Evolutionary conservation across 2,888 invertebrate species (phyloP).

Genomic region (Trichogramma evanescens): DNA sequence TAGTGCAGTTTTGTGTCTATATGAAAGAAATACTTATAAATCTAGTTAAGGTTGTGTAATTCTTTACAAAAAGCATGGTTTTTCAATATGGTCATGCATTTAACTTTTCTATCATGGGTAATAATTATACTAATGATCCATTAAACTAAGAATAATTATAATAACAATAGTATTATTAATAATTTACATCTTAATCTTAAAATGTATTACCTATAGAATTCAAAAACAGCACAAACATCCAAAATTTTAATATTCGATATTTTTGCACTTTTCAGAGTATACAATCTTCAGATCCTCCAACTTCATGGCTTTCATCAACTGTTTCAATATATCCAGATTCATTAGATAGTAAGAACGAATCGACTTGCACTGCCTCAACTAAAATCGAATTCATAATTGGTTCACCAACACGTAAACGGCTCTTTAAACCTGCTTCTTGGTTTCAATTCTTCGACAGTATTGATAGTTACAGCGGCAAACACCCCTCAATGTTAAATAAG

Average conservation of each 20-base stretch:
- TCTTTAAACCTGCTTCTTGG: constrained; percentile 48
- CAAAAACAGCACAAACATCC: background rate
- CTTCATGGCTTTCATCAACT: constrained; percentile 42
- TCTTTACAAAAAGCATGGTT: too few relatives aligned
- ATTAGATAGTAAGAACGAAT: constrained; percentile 38
- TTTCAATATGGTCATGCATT: too few relatives aligned
- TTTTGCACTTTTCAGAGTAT: constrained; percentile 17
- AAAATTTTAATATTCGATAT: background rate
- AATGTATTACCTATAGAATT: background rate
- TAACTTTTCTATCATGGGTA: too few relatives aligned
- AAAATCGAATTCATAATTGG: constrained; percentile 51
- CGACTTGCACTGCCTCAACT: constrained; percentile 46
- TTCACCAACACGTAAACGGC: constrained; percentile 41
- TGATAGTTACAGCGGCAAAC: constrained; percentile 49
- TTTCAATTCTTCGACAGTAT: constrained; percentile 62
- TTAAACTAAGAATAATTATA: too few relatives aligned
- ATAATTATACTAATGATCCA: too few relatives aligned
- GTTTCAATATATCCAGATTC: constrained; percentile 50
- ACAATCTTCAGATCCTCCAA: constrained; percentile 36
- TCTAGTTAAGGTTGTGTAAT: too few relatives aligned
- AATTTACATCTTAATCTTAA: background rate
- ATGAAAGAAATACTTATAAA: too few relatives aligned
- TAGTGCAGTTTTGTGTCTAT: too few relatives aligned
- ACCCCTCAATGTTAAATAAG: constrained; percentile 49
- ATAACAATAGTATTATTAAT: background rate